Evolutionary conservation across 2,797 vertebrate genomes (phyloP).

Genomic region (Phoeniculus purpureus): DNA sequence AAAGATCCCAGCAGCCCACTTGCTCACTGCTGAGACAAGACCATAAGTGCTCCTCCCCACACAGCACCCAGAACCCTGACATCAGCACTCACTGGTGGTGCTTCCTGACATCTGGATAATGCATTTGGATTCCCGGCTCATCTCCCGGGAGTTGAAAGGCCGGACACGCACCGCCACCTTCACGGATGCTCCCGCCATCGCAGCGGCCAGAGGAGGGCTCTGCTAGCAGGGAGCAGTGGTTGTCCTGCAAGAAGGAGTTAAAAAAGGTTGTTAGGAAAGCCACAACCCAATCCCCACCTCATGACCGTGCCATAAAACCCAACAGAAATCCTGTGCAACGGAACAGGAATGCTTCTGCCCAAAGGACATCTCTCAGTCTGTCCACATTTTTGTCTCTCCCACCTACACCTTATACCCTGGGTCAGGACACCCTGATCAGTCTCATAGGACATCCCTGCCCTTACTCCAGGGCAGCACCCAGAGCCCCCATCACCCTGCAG

Average conservation of each 20-base stretch:
- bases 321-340: not conserved
- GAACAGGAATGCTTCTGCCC: accelerated
- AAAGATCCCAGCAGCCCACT: not conserved
- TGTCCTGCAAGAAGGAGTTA: conserved; percentile 28
- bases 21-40: accelerated
- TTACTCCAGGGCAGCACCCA: not conserved
- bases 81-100: conserved; percentile 92
- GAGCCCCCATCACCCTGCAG: not conserved
- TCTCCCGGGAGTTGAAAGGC: conserved; percentile 97
- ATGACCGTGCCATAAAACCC: accelerated
- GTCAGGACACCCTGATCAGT: not conserved
- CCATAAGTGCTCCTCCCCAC: accelerated
- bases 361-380: accelerated
- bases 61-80: not conserved
- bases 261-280: not conserved
- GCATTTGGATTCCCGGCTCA: conserved; percentile 92
- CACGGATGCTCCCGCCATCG: conserved; percentile 97
- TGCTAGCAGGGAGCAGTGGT: accelerated
- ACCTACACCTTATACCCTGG: accelerated
- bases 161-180: conserved; percentile 98
- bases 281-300: accelerated
- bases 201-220: not conserved
- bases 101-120: conserved; percentile 98
- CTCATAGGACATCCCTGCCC: not conserved
- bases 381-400: not conserved